phyloP scores from a whole-genome alignment of 2,113 vertebrate genomes.

The Nibea albiflora region DNA sequence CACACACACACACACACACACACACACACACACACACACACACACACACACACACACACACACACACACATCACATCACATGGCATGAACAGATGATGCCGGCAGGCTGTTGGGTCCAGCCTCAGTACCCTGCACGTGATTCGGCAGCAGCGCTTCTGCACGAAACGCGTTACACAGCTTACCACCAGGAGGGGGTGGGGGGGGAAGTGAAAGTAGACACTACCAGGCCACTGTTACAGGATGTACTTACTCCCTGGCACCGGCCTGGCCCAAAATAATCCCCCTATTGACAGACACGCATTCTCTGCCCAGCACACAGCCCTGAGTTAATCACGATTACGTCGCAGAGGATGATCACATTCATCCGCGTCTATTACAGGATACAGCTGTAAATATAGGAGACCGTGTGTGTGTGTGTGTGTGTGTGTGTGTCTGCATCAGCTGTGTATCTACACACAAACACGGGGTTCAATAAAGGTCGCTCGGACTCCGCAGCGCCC shows the following conservation, averaged over 20 bases:
- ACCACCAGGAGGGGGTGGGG: not conserved
- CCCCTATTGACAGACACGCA: conserved; percentile 38
- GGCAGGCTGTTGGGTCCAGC: conserved; percentile 51
- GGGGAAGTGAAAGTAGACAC: conserved; percentile 29
- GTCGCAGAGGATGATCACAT: not conserved
- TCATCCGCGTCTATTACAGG: not conserved
- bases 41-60: too few relatives aligned
- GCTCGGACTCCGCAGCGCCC: conserved; percentile 24
- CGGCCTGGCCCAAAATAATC: conserved; percentile 60
- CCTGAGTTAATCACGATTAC: conserved; percentile 18
- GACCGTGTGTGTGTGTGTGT: not conserved
- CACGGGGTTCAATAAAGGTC: conserved; percentile 53
- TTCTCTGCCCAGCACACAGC: conserved; percentile 15
- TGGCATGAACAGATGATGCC: conserved; percentile 60
- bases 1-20: not conserved
- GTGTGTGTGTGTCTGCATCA: not conserved
- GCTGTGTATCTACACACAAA: conserved; percentile 1
- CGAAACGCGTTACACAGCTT: conserved; percentile 62
- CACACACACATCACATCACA: conserved; percentile 47
- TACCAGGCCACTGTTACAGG: conserved; percentile 73
- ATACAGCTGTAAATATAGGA: not conserved
- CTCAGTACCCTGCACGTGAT: conserved; percentile 69
- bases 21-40: too few relatives aligned
- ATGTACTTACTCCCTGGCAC: conserved; percentile 56
- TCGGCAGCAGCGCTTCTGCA: conserved; percentile 51